Base-by-base conservation (phyloP, 2,888 invertebrate species). In the Hipparchia semele region DNA sequence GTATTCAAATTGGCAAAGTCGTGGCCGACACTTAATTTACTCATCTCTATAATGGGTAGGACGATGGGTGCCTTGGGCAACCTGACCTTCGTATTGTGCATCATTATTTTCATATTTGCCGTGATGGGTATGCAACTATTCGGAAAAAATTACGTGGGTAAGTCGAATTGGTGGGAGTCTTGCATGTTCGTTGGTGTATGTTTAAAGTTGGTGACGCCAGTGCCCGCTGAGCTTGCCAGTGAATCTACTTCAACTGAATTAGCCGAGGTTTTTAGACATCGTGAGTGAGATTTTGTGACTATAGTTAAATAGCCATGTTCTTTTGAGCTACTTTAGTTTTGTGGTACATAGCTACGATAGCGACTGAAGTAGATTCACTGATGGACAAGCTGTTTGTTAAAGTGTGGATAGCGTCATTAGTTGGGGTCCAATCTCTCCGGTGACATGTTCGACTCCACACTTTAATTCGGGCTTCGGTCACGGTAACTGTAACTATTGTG, bases 111-210 rank as follows among this genome's bases (percentile, higher is more conserved):
- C 95, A 98, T 98, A 94, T 99, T 98, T 91, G 98, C 98, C 91
- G 98, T 98, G 86, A 98, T 98, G 98, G 98, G 98, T 82, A 98
- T 98, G 97, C 98, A 98, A 93, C 95, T 98, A 84, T 98, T 98
- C 94, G 98, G 98, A 83, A 97, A 97, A 90, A 97, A 97, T 91
- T 98, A 98, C 95, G 96, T 96, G 91, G 97, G 97, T 97, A 95
- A 95, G 95, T 95, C 88, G 83, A 86, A 91, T 92, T 89, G 92
- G 92, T 91, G 93, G 92, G 90, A 88, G 92, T 93, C 92, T 88
- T 92, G 93, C 93, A 94, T 94, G 94, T 90, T 90, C 90, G 91
- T 92, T 93, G 94, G 88, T 92, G 92, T 92, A 87, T 89, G 80
- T 85, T 86, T 88, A 87, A 89, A 86, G 87, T 91, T 86, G 83